A percentile compares a stretch with the other conserved stretches of the same genome.
phyloP scores from a whole-genome alignment of 1,140 invertebrate genomes.

The Babylonia areolata region DNA sequence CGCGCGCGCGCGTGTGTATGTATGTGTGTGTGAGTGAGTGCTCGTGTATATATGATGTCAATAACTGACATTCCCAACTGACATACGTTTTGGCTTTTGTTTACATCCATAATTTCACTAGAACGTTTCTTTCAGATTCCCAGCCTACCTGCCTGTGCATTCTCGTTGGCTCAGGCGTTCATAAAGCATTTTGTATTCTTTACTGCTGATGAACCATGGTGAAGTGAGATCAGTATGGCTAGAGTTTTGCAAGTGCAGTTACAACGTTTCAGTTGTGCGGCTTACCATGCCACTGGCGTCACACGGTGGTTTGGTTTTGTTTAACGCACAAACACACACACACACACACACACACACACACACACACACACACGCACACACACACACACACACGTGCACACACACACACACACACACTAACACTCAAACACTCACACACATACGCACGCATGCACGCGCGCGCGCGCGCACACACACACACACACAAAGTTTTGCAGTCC shows the following conservation, averaged over 20 bases:
- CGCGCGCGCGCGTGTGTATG: too few relatives aligned
- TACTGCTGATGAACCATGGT: too few relatives aligned
- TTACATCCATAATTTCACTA: not conserved
- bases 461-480: not conserved
- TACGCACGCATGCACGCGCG: not conserved
- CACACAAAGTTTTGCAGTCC: too few relatives aligned
- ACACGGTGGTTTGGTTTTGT: too few relatives aligned
- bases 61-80: not conserved
- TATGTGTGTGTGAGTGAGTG: not conserved
- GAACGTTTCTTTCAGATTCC: too few relatives aligned
- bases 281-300: not conserved
- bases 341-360: constrained; percentile 1
- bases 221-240: not conserved
- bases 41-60: not conserved
- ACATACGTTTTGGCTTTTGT: not conserved
- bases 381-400: not conserved
- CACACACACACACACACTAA: not conserved
- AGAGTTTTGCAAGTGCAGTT: not conserved
- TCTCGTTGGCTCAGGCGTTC: not conserved
- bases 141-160: not conserved
- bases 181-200: too few relatives aligned
- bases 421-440: not conserved
- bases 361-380: not conserved
- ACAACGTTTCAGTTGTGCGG: too few relatives aligned
- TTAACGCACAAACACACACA: not conserved